Evolutionary conservation across 2,797 vertebrate genomes (phyloP).

Genomic region (Coracias cyanogaster): DNA sequence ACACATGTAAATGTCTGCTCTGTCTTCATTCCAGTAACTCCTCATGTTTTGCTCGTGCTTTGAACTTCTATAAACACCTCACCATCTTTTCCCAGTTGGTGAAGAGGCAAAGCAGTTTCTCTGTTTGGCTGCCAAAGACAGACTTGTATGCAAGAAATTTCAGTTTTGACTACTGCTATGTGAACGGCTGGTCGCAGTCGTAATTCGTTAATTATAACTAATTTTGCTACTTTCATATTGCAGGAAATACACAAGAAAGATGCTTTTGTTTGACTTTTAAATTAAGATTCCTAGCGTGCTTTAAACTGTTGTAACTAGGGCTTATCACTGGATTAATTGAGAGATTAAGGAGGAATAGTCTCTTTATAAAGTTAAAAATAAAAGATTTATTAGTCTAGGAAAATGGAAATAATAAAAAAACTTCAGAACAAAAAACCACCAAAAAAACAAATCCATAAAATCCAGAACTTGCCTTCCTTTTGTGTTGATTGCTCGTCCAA

Average conservation of each 20-base stretch:
- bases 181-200: background rate
- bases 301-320: constrained; percentile 3
- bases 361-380: constrained; percentile 6
- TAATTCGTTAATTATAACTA: background rate
- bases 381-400: background rate
- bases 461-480: background rate
- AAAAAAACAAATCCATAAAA: background rate
- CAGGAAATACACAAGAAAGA: background rate
- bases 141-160: background rate
- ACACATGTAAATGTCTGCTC: background rate
- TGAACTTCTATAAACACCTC: constrained; percentile 39
- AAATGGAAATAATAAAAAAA: background rate
- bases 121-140: background rate
- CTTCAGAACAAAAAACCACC: background rate
- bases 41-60: background rate
- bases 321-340: constrained; percentile 39
- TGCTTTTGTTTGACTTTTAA: constrained; percentile 39
- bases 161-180: background rate
- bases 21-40: background rate
- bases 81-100: background rate
- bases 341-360: constrained; percentile 23
- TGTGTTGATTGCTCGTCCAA: background rate
- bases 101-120: constrained; percentile 18
- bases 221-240: background rate
- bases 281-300: constrained; percentile 58